Evolutionary conservation across 2,113 vertebrate species (phyloP), one percentile per base, ranked within the genome.

Genomic region (Chaetodon trifascialis): DNA sequence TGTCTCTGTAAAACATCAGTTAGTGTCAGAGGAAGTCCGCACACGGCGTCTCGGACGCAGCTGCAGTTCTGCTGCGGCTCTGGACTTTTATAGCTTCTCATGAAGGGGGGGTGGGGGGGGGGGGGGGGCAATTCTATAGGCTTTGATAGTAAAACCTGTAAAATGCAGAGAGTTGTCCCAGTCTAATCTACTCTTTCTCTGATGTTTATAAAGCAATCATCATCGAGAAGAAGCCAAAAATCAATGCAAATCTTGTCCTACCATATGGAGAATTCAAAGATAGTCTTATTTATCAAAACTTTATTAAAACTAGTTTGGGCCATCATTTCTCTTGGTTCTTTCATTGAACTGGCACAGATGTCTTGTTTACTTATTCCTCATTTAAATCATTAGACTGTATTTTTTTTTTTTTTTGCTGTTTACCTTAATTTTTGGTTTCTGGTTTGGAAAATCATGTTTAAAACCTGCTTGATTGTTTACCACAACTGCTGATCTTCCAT

Each of bases 1-100:
- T 82, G 87, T 89, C 88, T 89, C 85, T 83, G 89, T 91, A 85
- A 89, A 88, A 89, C 89, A 89, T 88, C 80, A 74, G 85, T 80
- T 79, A 51, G 69, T 87, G 84, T 90, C 88, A 86, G 60, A 81
- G 73, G 25, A 66, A 88, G 80, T 63, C 69, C 34, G 76, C 58
- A 15, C 73, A 9, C 15, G 49, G 73, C 59, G 60, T 72, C 73
- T 73, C 36, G 34, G 79, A 79, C 46, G 58, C 92, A 91, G 85
- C 83, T 90, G 88, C 76, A 64, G 64, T 40, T 67, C 63, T 76
- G 68, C 74, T 14, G 76, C 63, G 14, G 6, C 64, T 81, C 85
- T 67, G 75, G 67, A 66, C 74, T 83, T 90, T 88, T 84, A 93
- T 72, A 49, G 79, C 64, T 65, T 74, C 77, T 85, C 77, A 54